Percentiles rank a stretch among this genome's conserved stretches.
These are phyloP conservation scores for Glyptemys insculpta DNA, from an alignment of 2,797 vertebrate species.

Conservation along the genomic window DNA sequence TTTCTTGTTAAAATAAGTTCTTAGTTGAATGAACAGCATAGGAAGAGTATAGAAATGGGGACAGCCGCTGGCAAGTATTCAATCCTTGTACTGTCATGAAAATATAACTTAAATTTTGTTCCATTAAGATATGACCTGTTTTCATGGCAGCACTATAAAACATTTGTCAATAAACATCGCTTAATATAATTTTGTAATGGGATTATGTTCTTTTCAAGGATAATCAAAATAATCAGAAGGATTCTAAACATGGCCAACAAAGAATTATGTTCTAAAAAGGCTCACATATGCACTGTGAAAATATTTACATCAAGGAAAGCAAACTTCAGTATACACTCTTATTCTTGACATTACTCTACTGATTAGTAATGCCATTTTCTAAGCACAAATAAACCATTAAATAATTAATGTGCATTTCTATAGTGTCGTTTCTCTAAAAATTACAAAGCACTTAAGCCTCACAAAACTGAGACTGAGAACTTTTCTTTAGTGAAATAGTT, in stretches of 20 bases:
- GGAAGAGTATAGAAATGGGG: neutral
- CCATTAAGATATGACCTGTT: neutral
- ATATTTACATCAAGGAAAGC: neutral
- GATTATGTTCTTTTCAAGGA: neutral
- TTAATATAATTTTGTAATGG: conserved; percentile 10
- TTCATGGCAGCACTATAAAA: neutral
- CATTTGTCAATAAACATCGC: conserved; percentile 24
- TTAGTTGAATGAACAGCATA: neutral
- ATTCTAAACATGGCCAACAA: neutral
- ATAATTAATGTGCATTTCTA: neutral
- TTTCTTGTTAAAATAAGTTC: neutral
- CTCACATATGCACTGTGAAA: neutral
- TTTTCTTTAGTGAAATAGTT: neutral
- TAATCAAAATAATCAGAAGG: neutral
- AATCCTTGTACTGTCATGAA: neutral
- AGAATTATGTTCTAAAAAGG: neutral
- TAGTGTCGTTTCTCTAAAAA: neutral
- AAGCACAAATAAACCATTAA: neutral
- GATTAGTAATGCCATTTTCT: neutral
- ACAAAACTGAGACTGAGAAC: neutral
- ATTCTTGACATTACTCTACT: neutral
- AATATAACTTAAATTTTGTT: neutral
- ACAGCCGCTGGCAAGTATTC: neutral
- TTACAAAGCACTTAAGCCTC: neutral
- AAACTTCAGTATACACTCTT: neutral